Conservation (phyloP, 2,797 vertebrate species). For the Peromyscus aztecus region DNA sequence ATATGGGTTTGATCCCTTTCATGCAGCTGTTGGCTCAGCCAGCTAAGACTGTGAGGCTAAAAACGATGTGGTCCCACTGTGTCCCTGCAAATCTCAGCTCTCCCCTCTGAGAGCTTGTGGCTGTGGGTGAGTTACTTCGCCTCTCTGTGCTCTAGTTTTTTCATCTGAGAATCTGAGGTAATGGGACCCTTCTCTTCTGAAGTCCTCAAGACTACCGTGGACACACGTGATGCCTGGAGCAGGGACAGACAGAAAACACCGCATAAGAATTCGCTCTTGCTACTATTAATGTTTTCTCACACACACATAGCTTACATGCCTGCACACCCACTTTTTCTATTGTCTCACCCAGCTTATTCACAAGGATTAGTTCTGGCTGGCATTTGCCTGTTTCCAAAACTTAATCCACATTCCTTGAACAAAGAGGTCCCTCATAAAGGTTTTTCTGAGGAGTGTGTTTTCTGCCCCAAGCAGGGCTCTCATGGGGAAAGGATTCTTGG, state of each 20-base stretch:
- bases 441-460: neutral
- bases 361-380: neutral
- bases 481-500: neutral
- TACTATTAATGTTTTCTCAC: neutral
- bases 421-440: conserved; percentile 36
- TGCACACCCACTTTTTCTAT: neutral
- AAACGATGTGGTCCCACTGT: neutral
- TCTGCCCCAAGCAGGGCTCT: conserved; percentile 6
- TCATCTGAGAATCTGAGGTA: neutral
- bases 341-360: neutral
- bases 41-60: neutral
- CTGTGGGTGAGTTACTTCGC: neutral
- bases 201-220: neutral
- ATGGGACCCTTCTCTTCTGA: neutral
- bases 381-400: conserved; percentile 65
- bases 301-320: neutral
- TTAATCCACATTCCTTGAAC: neutral
- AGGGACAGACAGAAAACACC: neutral
- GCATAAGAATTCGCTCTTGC: neutral
- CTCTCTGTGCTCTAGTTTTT: neutral
- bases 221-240: neutral
- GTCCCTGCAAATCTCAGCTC: neutral
- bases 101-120: neutral
- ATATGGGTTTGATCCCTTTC: neutral
- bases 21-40: neutral